Evolutionary conservation across 2,797 vertebrate species (phyloP), one percentile per base, ranked within the genome.

Genomic region (Florisuga fusca): DNA sequence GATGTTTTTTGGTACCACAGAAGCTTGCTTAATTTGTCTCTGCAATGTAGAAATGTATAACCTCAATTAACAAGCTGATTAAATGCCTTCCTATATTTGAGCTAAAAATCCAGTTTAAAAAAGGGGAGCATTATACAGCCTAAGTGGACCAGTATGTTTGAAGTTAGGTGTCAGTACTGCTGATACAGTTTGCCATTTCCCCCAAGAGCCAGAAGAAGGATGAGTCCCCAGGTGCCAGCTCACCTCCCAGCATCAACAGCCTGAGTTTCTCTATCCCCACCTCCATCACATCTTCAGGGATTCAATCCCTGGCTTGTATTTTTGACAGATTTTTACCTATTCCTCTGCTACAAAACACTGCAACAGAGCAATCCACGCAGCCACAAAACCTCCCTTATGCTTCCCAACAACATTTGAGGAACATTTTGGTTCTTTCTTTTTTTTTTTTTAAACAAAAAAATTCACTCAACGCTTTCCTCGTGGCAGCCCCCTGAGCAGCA

Each of bases 51-150:
- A 77, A 96, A 92, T 41, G 75, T 14, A 51, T 68, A 93, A 91
- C 79, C 93, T 90, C 84, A 95, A 84, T 93, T 96, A 95, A 93
- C 82, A 38, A 94, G 85, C 84, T 94, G 66, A 93, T 96, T 94
- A 95, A 97, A 95, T 21, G 43, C 75, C 55, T 31, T 64, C 81
- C 87, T 38, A 27, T 41, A 58, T 58, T 33, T 29, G 72, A 93
- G 68, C 63, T 87, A 81, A 89, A 96, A 92, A 62, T 80, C 64
- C 68, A 33, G 38, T 73, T 33, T 43, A 12, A 34, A 74, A 45
- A 55, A 38, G 4, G 38, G 66, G 27, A 78, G 55, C 51, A 3
- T 6, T 21, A 7, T 0, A 16, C 1, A 71, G 15, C 57, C 68
- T 27, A 31, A 33, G 45, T 5, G 41, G 22, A 14, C 26, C 84